A percentile compares a stretch with the other conserved stretches of the same genome.
Conservation (phyloP, 2,888 invertebrate genomes). For the Thymelicus lineola region DNA sequence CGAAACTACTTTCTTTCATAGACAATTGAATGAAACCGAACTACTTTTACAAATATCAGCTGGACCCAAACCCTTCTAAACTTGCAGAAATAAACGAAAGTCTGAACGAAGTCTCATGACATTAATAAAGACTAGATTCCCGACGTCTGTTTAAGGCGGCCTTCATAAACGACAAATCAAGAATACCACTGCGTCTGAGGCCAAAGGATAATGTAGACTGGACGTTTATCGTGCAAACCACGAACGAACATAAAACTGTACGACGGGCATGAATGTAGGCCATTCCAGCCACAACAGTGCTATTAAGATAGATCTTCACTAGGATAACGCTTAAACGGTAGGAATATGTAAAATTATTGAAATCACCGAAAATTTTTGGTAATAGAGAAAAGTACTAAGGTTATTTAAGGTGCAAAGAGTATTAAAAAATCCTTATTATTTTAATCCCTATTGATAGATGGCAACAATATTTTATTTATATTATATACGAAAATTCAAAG, state of each 20-base stretch:
- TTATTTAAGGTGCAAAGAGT: no score
- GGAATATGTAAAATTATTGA: constrained; percentile 3
- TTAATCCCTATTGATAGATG: no score
- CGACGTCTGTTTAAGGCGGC: constrained; percentile 5
- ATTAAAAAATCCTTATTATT: no score
- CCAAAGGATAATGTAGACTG: not conserved
- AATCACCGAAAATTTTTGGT: not conserved
- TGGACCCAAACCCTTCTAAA: not conserved
- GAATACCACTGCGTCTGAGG: constrained; percentile 6
- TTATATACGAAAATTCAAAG: no score
- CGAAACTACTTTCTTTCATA: no score
- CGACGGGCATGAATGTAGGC: constrained; percentile 12
- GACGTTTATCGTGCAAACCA: constrained; percentile 19
- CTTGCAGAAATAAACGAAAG: not conserved
- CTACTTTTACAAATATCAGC: no score
- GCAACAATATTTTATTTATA: no score
- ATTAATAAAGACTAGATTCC: constrained; percentile 12
- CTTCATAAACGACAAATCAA: constrained; percentile 12
- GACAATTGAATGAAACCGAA: no score
- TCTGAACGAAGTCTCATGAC: constrained; percentile 1
- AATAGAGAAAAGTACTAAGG: not conserved
- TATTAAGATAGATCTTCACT: constrained; percentile 3
- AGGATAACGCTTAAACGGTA: not conserved
- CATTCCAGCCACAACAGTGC: constrained; percentile 9
- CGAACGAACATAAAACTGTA: constrained; percentile 13